These are phyloP conservation scores for Chloropsis cyanopogon DNA, from an alignment of 2,113 vertebrate genomes.

Conservation along the genomic window DNA sequence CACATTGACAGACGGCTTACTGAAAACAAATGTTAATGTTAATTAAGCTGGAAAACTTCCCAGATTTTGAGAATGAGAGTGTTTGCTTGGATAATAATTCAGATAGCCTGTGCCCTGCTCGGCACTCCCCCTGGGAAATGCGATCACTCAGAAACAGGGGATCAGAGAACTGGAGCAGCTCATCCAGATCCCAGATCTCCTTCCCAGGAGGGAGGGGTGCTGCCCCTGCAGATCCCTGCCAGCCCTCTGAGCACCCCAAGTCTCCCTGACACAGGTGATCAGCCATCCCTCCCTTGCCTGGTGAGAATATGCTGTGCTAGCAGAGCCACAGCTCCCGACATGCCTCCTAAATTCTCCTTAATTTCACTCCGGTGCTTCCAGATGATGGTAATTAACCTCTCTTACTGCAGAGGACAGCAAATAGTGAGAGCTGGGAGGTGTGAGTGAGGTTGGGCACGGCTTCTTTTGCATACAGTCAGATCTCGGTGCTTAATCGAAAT, in stretches of 20 bases:
- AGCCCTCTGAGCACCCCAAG: background rate
- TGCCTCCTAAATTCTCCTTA: constrained; percentile 22
- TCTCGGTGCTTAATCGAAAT: background rate
- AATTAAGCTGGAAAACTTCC: constrained; percentile 70
- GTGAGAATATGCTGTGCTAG: background rate
- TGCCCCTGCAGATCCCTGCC: background rate
- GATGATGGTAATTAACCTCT: constrained; percentile 22
- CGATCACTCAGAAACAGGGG: background rate
- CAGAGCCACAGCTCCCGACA: background rate
- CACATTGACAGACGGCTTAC: constrained; percentile 59
- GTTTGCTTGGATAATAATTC: constrained; percentile 65
- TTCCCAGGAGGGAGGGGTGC: background rate
- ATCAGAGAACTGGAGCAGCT: background rate
- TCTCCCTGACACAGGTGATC: background rate
- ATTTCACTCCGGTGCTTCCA: background rate
- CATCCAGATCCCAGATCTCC: background rate
- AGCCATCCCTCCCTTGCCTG: background rate
- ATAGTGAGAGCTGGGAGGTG: background rate
- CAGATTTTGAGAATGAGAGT: constrained; percentile 54
- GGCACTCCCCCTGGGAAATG: background rate
- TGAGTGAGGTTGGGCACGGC: background rate
- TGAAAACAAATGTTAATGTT: constrained; percentile 67
- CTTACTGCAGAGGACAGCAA: background rate
- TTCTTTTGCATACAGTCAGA: background rate
- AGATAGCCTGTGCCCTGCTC: constrained; percentile 46